These are phyloP conservation scores for Alexandromys fortis DNA, from an alignment of 2,113 vertebrate genomes.

Conservation along the genomic window DNA sequence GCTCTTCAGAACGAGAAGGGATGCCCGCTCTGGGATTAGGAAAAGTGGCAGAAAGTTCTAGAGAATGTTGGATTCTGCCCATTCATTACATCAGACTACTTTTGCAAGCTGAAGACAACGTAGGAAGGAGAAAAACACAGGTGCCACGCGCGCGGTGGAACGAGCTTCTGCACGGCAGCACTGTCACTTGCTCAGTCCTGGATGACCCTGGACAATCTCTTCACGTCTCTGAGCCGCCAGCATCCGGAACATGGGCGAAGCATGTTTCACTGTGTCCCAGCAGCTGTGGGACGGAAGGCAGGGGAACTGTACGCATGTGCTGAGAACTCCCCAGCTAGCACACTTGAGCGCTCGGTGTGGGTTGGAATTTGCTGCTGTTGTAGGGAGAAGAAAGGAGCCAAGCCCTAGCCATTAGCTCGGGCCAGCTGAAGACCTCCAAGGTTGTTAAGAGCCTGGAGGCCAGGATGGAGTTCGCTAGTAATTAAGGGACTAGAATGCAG, in stretches of 20 bases:
- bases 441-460: conserved; percentile 4
- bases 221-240: background rate
- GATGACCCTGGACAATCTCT: background rate
- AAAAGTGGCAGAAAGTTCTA: background rate
- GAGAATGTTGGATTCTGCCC: background rate
- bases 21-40: background rate
- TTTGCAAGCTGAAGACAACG: background rate
- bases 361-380: background rate
- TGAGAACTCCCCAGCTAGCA: background rate
- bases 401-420: background rate
- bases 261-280: background rate
- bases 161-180: background rate
- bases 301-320: background rate
- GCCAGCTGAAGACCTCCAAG: background rate
- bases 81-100: background rate
- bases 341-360: background rate
- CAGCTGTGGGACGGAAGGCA: background rate
- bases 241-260: background rate
- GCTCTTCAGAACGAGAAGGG: background rate
- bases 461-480: background rate
- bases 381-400: background rate
- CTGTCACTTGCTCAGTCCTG: background rate
- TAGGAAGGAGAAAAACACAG: background rate
- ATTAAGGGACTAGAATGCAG: conserved; percentile 43
- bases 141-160: too few relatives aligned